Base-by-base conservation (phyloP, 2,113 vertebrate species). In the Emydura subglobosa region DNA sequence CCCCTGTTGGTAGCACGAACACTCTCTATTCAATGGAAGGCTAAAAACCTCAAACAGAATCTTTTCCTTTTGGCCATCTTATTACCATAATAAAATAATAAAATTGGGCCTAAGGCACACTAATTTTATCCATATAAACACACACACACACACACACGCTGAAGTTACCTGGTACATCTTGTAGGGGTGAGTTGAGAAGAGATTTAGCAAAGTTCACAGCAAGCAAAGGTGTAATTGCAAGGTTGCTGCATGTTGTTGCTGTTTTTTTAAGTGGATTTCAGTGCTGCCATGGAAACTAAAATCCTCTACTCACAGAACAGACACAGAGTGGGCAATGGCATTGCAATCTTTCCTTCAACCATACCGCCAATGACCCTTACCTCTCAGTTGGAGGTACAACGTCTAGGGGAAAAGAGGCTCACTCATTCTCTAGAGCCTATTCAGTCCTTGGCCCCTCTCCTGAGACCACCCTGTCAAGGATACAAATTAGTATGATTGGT, bases 381-480 rank as follows among this genome's bases (percentile, higher is more conserved):
- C 89, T 92, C 82, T 92, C 9, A 0, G 47, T 50, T 59, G 89
- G 74, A 92, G 84, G 76, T 54, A 1, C 49, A 85, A 42, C 31
- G 90, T 87, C 89, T 0, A 86, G 85, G 65, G 53, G 88, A 85
- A 92, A 81, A 87, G 49, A 0, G 0, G 49, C 78, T 11, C 0
- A 2, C 31, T 96, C 83, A 12, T 83, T 90, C 90, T 79, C 91
- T 5, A 1, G 59, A 85, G 89, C 47, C 5, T 0, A 0, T 93
- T 92, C 93, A 84, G 85, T 91, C 93, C n/a, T 93, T 91, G 87
- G 95, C 83, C 83, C 87, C 47, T 16, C 79, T 91, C 59, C 87
- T 29, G 54, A 95, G 96, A 97, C 96, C 96, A 96, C 94, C 95
- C 85, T 95, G 1, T n/a, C 93, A 81, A 83, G 81, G 93, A 93